phyloP scores from a whole-genome alignment of 1,140 invertebrate genomes.

The Aethina tumida region DNA sequence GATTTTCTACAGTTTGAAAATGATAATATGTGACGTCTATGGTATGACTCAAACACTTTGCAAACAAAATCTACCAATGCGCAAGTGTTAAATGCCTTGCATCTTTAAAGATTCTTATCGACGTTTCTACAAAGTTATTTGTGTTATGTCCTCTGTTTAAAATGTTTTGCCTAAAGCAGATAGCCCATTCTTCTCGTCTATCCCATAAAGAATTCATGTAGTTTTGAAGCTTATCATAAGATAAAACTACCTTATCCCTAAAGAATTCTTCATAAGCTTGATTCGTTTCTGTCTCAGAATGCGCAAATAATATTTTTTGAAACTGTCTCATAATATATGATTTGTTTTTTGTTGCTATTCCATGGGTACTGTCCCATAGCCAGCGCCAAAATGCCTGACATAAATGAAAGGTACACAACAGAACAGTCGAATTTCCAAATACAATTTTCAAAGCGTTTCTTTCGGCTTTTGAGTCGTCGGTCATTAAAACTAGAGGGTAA shows the following conservation, averaged over 20 bases:
- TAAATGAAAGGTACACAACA: conserved; percentile 10
- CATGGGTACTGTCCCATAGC: neutral
- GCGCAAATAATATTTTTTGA: neutral
- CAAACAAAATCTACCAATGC: conserved; percentile 1
- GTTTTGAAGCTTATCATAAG: neutral
- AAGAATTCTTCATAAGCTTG: neutral
- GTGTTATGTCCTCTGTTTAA: too few relatives aligned
- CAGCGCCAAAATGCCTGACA: conserved; percentile 7
- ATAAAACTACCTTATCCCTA: neutral
- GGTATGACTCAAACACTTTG: neutral
- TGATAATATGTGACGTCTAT: neutral
- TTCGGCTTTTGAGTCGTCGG: conserved; percentile 4
- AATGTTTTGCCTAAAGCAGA: neutral
- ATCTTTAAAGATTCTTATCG: conserved; percentile 4
- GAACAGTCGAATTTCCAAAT: conserved; percentile 6
- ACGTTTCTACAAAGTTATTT: too few relatives aligned
- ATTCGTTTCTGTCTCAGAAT: neutral
- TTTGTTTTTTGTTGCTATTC: neutral
- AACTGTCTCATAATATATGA: neutral
- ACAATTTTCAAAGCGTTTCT: conserved; percentile 7
- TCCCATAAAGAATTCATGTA: neutral
- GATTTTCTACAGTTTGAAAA: conserved; percentile 2
- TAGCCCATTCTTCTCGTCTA: conserved; percentile 1
- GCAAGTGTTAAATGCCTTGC: neutral
- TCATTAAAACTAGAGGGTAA: conserved; percentile 7